These are phyloP conservation scores for Oryzias woworae DNA, from an alignment of 2,113 vertebrate species.

Conservation along the genomic window DNA sequence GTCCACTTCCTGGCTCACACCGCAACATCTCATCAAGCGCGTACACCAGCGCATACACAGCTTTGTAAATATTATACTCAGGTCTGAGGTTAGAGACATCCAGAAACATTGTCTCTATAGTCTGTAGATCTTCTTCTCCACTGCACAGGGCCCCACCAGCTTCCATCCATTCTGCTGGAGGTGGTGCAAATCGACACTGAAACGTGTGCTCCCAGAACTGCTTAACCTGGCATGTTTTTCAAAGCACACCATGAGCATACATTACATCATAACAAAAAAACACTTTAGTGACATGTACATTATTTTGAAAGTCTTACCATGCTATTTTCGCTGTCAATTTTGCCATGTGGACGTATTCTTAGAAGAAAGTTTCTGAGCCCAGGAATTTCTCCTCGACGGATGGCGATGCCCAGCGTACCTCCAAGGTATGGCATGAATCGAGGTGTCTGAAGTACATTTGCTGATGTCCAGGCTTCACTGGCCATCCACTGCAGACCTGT, in stretches of 20 bases:
- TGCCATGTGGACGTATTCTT: constrained; percentile 23
- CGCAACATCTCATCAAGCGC: constrained; percentile 62
- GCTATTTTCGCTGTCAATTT: constrained; percentile 11
- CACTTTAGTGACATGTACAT: background rate
- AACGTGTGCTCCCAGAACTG: constrained; percentile 74
- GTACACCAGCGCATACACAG: constrained; percentile 74
- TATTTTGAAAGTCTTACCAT: constrained; percentile 17
- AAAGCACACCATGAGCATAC: background rate
- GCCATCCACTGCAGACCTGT: constrained; percentile 70
- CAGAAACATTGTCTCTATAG: constrained; percentile 41
- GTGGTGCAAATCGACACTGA: constrained; percentile 60
- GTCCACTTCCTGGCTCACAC: constrained; percentile 67
- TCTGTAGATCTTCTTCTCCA: constrained; percentile 62
- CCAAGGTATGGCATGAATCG: constrained; percentile 42
- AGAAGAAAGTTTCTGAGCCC: constrained; percentile 37
- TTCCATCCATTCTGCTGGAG: constrained; percentile 26
- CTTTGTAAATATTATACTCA: constrained; percentile 77
- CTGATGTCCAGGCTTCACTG: constrained; percentile 51
- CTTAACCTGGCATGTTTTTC: constrained; percentile 22
- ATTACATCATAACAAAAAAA: background rate
- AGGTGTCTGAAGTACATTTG: constrained; percentile 35
- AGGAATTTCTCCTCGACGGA: constrained; percentile 61
- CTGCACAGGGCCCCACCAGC: constrained; percentile 40
- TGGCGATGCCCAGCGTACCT: constrained; percentile 56
- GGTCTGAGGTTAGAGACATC: constrained; percentile 59